These are phyloP conservation scores for Cremastobaeus sp. DNA, from an alignment of 2,888 invertebrate species.

Conservation along the genomic window DNA sequence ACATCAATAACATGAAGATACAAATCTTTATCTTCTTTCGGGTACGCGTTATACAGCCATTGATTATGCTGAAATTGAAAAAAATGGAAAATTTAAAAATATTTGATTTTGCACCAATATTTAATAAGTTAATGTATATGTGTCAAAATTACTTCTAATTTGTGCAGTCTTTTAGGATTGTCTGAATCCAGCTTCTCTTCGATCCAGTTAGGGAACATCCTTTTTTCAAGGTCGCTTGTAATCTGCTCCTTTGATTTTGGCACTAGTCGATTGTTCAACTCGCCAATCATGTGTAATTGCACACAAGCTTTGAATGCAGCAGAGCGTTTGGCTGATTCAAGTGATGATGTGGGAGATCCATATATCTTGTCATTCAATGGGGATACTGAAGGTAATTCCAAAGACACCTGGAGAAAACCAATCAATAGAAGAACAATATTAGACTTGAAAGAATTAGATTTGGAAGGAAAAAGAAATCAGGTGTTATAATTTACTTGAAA, in stretches of 20 bases:
- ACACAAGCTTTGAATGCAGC: conserved; percentile 89
- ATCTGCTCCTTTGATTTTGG: conserved; percentile 76
- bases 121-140: background rate
- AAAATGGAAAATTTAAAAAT: background rate
- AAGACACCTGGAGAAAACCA: conserved; percentile 81
- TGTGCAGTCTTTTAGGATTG: conserved; percentile 10
- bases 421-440: conserved; percentile 3
- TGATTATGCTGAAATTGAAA: conserved; percentile 79
- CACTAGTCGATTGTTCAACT: conserved; percentile 85
- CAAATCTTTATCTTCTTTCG: conserved; percentile 72
- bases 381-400: conserved; percentile 89
- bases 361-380: conserved; percentile 85
- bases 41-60: conserved; percentile 73
- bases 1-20: conserved; percentile 82
- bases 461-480: too few relatives aligned
- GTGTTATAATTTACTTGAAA: conserved; percentile 7
- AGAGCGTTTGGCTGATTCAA: conserved; percentile 87
- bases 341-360: conserved; percentile 81
- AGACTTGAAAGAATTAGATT: background rate
- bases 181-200: conserved; percentile 64
- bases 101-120: background rate
- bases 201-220: conserved; percentile 81
- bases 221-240: conserved; percentile 69
- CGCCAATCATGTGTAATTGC: conserved; percentile 84
- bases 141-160: conserved; percentile 7